Evolutionary conservation across 37 sponge, comb jelly and placozoan species (phyloP).

Genomic region (Aplysina aerophoba): DNA sequence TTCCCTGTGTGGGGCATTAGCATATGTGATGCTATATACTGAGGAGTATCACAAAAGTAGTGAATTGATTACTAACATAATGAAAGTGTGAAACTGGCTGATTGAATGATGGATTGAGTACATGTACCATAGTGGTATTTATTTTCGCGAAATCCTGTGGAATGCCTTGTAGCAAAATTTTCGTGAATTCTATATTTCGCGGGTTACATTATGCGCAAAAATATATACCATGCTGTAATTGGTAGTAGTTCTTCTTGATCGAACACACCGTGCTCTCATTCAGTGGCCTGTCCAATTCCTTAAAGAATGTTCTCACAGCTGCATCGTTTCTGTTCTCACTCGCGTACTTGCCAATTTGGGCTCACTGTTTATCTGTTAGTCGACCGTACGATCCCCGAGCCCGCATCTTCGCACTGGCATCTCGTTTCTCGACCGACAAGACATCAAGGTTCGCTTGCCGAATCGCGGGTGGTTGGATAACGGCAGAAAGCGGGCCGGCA

Average conservation of each 20-base stretch:
- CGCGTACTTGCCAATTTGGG: constrained; percentile 29
- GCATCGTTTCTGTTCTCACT: constrained; percentile 25
- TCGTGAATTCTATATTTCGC: too few species aligned
- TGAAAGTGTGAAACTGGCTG: too few species aligned
- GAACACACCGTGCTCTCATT: constrained; percentile 27
- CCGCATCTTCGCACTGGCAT: constrained; percentile 16
- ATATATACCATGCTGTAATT: too few species aligned
- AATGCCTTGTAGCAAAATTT: too few species aligned
- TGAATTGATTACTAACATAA: too few species aligned
- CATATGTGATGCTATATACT: too few species aligned
- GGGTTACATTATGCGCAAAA: too few species aligned
- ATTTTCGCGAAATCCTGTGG: too few species aligned
- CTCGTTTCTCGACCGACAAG: constrained; percentile 26
- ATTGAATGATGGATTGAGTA: too few species aligned
- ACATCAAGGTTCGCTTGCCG: constrained; percentile 24
- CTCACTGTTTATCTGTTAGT: constrained; percentile 34
- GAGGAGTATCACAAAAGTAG: too few species aligned
- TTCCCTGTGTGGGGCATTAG: too few species aligned
- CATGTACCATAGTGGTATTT: too few species aligned
- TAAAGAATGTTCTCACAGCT: constrained; percentile 17
- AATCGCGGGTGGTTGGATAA: constrained; percentile 25
- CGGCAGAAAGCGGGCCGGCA: constrained; percentile 15
- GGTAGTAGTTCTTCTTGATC: constrained; percentile 33
- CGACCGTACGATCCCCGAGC: constrained; percentile 30
- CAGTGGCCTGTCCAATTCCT: constrained; percentile 35